Conservation (phyloP, 1,140 invertebrate genomes). For the Drosophila pachea region DNA sequence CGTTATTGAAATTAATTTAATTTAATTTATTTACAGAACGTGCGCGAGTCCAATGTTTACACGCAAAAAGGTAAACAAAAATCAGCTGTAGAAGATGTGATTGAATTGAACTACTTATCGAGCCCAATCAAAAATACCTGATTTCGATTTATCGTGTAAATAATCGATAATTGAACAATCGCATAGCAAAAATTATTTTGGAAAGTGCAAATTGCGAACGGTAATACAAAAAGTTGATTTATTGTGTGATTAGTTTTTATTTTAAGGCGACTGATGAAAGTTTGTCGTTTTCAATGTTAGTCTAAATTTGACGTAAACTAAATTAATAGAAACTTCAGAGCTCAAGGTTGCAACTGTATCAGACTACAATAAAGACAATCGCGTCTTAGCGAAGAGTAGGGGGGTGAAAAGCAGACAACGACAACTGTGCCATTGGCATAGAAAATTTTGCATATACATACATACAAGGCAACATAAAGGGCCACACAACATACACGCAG, state of each 20-base stretch:
- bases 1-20: no score
- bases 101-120: conserved; percentile 27
- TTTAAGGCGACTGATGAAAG: background rate
- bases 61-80: conserved; percentile 35
- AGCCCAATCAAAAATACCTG: conserved; percentile 1
- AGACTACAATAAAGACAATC: conserved; percentile 13
- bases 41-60: conserved; percentile 6
- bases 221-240: conserved; percentile 26
- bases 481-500: conserved; percentile 22
- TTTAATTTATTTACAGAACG: no score
- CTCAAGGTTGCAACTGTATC: conserved; percentile 28
- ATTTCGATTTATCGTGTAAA: background rate
- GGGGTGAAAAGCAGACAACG: conserved; percentile 24
- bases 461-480: conserved; percentile 14
- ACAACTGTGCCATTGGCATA: conserved; percentile 69
- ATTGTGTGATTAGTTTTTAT: conserved; percentile 19
- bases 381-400: conserved; percentile 25
- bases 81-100: conserved; percentile 20
- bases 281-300: background rate
- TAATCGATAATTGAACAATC: conserved; percentile 29
- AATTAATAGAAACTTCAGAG: conserved; percentile 21
- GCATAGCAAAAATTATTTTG: conserved; percentile 33
- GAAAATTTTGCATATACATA: conserved; percentile 65
- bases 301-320: conserved; percentile 23
- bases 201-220: conserved; percentile 43